These are phyloP conservation scores for Siniperca knerii DNA, from an alignment of 2,113 vertebrate genomes.

Conservation along the genomic window DNA sequence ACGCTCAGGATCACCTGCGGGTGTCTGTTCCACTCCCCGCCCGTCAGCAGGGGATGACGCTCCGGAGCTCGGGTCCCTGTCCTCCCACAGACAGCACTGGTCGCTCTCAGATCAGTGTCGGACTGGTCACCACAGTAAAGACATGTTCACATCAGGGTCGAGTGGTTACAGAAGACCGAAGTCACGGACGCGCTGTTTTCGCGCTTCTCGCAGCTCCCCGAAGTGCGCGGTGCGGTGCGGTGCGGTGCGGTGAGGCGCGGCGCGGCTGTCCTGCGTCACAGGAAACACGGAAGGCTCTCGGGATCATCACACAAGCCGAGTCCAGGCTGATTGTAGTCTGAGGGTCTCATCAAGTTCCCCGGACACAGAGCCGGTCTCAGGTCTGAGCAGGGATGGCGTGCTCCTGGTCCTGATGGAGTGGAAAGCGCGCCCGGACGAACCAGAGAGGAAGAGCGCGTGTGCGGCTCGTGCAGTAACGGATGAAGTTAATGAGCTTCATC, in stretches of 20 bases:
- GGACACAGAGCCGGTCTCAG: neutral
- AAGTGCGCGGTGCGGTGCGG: slow-evolving; percentile 24
- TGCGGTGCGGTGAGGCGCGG: neutral
- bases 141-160: slow-evolving; percentile 3
- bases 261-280: slow-evolving; percentile 47
- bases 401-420: neutral
- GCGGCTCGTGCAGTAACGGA: neutral
- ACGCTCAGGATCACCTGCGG: slow-evolving; percentile 9
- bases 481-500: slow-evolving; percentile 38
- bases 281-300: slow-evolving; percentile 1
- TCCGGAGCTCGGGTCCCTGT: neutral
- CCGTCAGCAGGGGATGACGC: neutral
- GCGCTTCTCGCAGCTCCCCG: slow-evolving; percentile 11
- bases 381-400: neutral
- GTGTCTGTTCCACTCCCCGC: slow-evolving; percentile 4
- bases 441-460: neutral
- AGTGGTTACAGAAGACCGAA: neutral
- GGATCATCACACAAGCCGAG: slow-evolving; percentile 16
- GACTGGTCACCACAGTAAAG: neutral
- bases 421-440: neutral
- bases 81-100: neutral
- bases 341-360: slow-evolving; percentile 8
- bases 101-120: slow-evolving; percentile 5
- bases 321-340: slow-evolving; percentile 1
- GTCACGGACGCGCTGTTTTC: slow-evolving; percentile 9